Conservation (phyloP, 2,888 invertebrate genomes). For the Drosophila fungiperda region DNA sequence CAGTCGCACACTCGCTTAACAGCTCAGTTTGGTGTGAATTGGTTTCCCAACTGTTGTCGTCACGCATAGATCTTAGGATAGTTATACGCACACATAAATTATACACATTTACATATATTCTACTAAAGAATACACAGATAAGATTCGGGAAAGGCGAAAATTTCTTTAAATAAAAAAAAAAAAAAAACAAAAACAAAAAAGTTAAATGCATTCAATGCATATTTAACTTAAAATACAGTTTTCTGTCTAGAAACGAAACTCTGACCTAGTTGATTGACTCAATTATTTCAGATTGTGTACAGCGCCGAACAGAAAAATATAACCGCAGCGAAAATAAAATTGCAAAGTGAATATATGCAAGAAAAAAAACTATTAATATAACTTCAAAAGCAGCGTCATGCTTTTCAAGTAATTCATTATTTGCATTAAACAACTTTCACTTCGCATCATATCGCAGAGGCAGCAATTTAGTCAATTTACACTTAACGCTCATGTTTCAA, state of each 20-base stretch:
- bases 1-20: neutral
- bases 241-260: constrained; percentile 6
- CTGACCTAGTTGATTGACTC: constrained; percentile 38
- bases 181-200: constrained; percentile 6
- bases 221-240: constrained; percentile 26
- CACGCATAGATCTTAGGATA: constrained; percentile 18
- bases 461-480: constrained; percentile 6
- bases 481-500: constrained; percentile 21
- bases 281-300: constrained; percentile 20
- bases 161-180: constrained; percentile 44
- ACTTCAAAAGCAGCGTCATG: constrained; percentile 19
- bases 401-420: constrained; percentile 9
- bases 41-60: constrained; percentile 29
- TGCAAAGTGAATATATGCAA: neutral
- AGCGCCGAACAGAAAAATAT: constrained; percentile 1
- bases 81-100: constrained; percentile 32
- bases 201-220: constrained; percentile 39
- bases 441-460: neutral
- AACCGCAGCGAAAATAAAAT: neutral
- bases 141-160: constrained; percentile 35
- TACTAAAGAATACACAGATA: neutral
- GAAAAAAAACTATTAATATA: neutral
- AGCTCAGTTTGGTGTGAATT: constrained; percentile 24
- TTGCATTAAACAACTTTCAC: constrained; percentile 41
- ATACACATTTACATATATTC: constrained; percentile 12